Base-by-base conservation (phyloP, 2,113 vertebrate species). In the Phoxinus phoxinus region DNA sequence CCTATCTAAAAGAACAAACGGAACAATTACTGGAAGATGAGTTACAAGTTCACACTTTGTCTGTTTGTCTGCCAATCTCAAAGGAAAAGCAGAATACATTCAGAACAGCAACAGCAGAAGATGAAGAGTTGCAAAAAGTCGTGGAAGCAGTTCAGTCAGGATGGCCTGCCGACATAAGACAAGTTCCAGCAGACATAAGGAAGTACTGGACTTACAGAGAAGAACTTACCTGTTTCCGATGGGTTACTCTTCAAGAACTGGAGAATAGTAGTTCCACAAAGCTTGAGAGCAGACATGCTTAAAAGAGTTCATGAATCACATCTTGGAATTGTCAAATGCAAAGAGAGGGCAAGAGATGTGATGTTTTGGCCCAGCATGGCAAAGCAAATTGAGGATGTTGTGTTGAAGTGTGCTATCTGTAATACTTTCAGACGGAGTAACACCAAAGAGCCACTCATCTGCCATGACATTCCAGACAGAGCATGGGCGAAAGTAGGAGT, bases 401-500 rank as follows among this genome's bases (percentile, higher is more conserved):
- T 71, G 13, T 44, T 71, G 4, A 69, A 37, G 13, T 86, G 63
- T 86, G 25, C 76, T 44, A 11, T 86, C 35, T 71, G 61, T 48
- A 51, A 78, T 10, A 71, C 67, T 21, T 71, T 65, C 6, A 77
- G 27, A 63, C 1, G 6, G 12, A 86, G 17, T 19, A 59, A 74
- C 37, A 46, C 46, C 8, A 86, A 81, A n/a, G 72, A 83, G 41
- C 79, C 80, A 65, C 27, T 83, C 2, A 63, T 83, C 21, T 23
- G 53, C 44, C 80, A 77, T 65, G 56, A 48, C 53, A 56, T 83
- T 11, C 80, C 85, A 76, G 85, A 75, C 17, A 83, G 56, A 83
- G n/a, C 80, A n/a, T 86, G 77, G 85, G 71, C 79, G 48, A 86
- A 83, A 65, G 71, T 77, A 21, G 72, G 72, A 44, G 71, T 77